Percentiles rank a stretch among this genome's conserved stretches.
phyloP scores from a whole-genome alignment of 2,113 vertebrate species.

The Falco punctatus region DNA sequence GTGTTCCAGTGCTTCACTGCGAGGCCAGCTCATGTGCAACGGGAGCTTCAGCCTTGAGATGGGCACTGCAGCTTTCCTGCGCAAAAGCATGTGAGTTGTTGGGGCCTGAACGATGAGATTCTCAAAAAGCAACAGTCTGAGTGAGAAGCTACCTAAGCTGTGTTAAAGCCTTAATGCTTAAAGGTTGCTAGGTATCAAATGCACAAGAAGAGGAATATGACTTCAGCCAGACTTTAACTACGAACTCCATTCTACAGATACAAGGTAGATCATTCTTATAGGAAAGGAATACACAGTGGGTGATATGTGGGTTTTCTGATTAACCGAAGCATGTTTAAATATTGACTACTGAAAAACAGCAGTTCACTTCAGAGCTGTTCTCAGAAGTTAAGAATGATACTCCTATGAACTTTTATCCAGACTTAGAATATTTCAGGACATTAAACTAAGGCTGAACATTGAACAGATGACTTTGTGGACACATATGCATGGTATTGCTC shows the following conservation, averaged over 20 bases:
- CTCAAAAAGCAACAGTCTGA: background rate
- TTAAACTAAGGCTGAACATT: background rate
- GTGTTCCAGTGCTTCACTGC: background rate
- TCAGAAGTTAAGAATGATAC: background rate
- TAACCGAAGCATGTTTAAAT: background rate
- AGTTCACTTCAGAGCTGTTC: background rate
- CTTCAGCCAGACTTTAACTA: background rate
- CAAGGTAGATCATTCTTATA: background rate
- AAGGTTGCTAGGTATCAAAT: background rate
- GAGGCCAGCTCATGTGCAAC: accelerated
- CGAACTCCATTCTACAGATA: background rate
- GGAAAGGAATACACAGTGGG: background rate
- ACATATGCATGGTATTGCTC: conserved; percentile 82
- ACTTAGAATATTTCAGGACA: background rate
- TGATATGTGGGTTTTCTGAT: background rate
- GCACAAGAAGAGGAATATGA: background rate
- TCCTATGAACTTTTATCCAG: background rate
- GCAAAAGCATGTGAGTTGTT: background rate
- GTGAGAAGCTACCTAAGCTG: background rate
- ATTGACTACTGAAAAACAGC: background rate
- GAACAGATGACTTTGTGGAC: conserved; percentile 51
- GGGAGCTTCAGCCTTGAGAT: background rate
- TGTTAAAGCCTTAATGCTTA: background rate
- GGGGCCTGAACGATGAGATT: background rate
- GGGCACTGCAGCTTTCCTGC: background rate